A percentile compares a stretch with the other conserved stretches of the same genome.
These are phyloP conservation scores for Bambusicola thoracicus DNA, from an alignment of 2,113 vertebrate genomes.

Conservation along the genomic window DNA sequence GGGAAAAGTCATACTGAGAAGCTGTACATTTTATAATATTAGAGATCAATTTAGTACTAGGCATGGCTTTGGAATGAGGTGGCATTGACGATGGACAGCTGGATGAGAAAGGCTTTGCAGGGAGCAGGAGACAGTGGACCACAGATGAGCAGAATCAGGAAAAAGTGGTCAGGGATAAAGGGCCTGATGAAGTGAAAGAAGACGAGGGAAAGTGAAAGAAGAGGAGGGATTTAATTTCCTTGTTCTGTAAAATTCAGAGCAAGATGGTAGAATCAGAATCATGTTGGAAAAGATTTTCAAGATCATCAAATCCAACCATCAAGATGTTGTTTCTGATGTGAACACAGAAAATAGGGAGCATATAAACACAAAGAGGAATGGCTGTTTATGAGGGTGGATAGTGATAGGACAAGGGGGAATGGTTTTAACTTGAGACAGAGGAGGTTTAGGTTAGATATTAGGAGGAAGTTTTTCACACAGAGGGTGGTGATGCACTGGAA, in stretches of 20 bases:
- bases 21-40: neutral
- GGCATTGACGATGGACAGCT: neutral
- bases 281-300: neutral
- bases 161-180: neutral
- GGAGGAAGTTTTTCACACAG: too few relatives aligned
- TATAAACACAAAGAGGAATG: too few relatives aligned
- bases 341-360: neutral
- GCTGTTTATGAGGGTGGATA: too few relatives aligned
- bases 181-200: neutral
- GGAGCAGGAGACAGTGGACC: neutral
- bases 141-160: neutral
- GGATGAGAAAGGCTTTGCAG: neutral
- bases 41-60: neutral
- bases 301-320: neutral
- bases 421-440: too few relatives aligned
- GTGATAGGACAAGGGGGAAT: too few relatives aligned
- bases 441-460: too few relatives aligned
- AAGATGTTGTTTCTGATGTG: neutral
- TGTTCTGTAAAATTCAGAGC: neutral
- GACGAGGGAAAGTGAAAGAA: accelerated
- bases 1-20: neutral
- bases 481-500: too few relatives aligned
- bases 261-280: neutral
- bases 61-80: neutral
- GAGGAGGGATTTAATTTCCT: accelerated